These are phyloP conservation scores for Diorhabda carinulata DNA, from an alignment of 1,140 invertebrate genomes.

Conservation along the genomic window DNA sequence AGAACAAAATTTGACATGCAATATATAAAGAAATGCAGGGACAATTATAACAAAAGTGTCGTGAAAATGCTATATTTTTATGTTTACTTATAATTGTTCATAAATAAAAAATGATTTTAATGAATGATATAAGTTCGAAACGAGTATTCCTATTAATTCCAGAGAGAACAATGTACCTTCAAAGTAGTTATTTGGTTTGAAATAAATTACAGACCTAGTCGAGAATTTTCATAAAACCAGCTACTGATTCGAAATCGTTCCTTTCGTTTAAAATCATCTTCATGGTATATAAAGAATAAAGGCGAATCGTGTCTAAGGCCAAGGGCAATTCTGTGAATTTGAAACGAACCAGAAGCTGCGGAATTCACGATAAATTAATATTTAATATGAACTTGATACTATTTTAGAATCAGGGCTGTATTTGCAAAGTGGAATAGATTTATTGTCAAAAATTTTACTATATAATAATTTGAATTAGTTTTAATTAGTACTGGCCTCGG, in stretches of 20 bases:
- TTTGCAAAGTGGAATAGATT: neutral
- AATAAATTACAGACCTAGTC: neutral
- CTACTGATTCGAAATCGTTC: neutral
- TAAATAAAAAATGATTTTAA: too few relatives aligned
- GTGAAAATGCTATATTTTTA: too few relatives aligned
- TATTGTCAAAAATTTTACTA: too few relatives aligned
- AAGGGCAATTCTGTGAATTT: constrained; percentile 1
- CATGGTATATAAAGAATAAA: constrained; percentile 1
- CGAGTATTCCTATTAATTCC: too few relatives aligned
- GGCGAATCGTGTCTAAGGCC: neutral
- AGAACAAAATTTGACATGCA: too few relatives aligned
- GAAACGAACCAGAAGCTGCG: neutral
- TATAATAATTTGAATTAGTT: too few relatives aligned
- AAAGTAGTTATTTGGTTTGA: neutral
- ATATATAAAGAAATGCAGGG: too few relatives aligned
- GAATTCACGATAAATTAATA: constrained; percentile 1
- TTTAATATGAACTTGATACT: neutral
- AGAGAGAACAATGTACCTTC: too few relatives aligned
- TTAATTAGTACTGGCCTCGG: too few relatives aligned
- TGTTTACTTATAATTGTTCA: too few relatives aligned
- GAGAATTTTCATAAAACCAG: neutral
- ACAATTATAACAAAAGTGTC: too few relatives aligned
- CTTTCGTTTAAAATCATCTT: constrained; percentile 1
- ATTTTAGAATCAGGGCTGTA: neutral
- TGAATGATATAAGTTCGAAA: too few relatives aligned